Conservation (phyloP, 2,888 invertebrate species). For the Mimachlamys varia region DNA sequence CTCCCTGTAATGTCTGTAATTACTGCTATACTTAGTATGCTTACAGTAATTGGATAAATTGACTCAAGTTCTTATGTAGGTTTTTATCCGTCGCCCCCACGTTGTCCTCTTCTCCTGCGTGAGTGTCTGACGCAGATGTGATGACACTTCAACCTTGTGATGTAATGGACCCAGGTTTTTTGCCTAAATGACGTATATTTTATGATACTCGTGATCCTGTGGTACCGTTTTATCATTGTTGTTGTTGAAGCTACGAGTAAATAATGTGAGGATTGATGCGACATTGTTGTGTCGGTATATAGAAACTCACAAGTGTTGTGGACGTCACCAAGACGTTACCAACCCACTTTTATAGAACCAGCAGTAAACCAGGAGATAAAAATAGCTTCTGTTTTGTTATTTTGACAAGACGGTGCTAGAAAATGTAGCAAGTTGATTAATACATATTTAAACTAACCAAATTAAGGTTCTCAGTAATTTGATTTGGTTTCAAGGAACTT, state of each 20-base stretch:
- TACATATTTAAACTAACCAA: not conserved
- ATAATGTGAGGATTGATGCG: not conserved
- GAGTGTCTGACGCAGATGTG: not conserved
- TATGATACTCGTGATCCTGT: not conserved
- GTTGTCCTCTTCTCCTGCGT: not conserved
- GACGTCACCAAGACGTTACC: not conserved
- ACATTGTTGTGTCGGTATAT: not conserved
- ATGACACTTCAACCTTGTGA: not conserved
- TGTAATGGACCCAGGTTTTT: not conserved
- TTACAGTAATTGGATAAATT: not conserved
- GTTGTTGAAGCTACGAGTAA: not conserved
- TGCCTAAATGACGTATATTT: not conserved
- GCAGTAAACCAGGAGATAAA: not conserved
- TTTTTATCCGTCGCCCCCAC: not conserved
- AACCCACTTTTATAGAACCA: not conserved
- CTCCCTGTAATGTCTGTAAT: not conserved
- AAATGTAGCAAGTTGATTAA: not conserved
- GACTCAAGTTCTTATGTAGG: not conserved
- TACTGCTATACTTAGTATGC: not conserved
- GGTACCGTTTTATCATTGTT: not conserved
- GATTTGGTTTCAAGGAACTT: not conserved
- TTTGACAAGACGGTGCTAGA: not conserved
- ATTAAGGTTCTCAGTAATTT: not conserved
- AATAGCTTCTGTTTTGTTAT: not conserved
- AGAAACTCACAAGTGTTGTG: not conserved